These are phyloP conservation scores for Andrena flavipes DNA, from an alignment of 2,888 invertebrate species.

Conservation along the genomic window DNA sequence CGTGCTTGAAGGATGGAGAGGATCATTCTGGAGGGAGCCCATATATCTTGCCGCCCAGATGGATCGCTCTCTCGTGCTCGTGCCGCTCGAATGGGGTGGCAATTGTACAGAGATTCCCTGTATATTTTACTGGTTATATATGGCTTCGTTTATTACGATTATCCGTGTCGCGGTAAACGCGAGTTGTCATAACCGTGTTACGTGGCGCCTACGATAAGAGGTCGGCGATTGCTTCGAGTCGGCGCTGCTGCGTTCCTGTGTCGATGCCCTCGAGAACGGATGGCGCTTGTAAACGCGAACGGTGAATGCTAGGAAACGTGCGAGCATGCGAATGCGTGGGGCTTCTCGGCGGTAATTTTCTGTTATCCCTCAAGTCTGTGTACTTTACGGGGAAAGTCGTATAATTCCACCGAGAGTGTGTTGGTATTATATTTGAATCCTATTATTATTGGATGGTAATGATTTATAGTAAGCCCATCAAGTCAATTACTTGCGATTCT, in stretches of 20 bases:
- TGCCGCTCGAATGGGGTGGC: conserved; percentile 26
- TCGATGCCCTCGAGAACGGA: background rate
- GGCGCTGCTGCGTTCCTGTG: background rate
- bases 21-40: conserved; percentile 50
- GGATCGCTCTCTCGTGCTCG: conserved; percentile 32
- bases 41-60: conserved; percentile 44
- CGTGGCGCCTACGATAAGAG: background rate
- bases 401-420: no score
- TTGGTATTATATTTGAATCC: background rate
- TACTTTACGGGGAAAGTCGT: no score
- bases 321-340: no score
- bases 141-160: conserved; percentile 31
- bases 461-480: background rate
- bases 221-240: no score
- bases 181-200: background rate
- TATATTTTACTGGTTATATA: conserved; percentile 47
- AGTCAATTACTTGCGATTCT: background rate
- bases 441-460: conserved; percentile 10
- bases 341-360: no score
- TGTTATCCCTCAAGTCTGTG: no score
- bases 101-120: conserved; percentile 42
- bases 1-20: conserved; percentile 63
- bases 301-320: no score
- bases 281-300: background rate
- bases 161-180: background rate